Percentiles rank a stretch among this genome's conserved stretches.
Conservation (phyloP, 2,797 vertebrate genomes). For the Anguilla anguilla region DNA sequence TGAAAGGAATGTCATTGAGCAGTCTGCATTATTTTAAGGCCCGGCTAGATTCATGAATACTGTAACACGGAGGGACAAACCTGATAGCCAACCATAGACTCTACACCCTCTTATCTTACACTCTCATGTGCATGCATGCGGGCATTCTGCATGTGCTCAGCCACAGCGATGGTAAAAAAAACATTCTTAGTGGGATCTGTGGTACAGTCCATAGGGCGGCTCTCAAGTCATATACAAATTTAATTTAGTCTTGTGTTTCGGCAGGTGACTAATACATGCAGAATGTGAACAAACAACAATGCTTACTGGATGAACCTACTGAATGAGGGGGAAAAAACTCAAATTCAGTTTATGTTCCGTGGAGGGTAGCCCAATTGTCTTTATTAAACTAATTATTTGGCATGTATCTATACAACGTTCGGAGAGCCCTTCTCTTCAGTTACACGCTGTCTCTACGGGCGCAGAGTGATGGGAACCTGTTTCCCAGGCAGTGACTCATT, state of each 20-base stretch:
- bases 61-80: constrained; percentile 18
- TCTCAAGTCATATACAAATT: too few relatives aligned
- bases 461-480: background rate
- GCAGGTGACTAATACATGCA: too few relatives aligned
- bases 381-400: background rate
- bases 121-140: too few relatives aligned
- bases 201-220: too few relatives aligned
- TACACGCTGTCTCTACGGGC: background rate
- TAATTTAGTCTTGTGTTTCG: too few relatives aligned
- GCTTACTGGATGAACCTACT: background rate
- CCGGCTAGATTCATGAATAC: constrained; percentile 39
- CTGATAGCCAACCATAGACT: too few relatives aligned
- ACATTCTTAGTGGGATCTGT: too few relatives aligned
- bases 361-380: background rate
- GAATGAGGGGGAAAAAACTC: constrained; percentile 11
- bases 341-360: background rate
- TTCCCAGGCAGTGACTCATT: background rate
- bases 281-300: background rate
- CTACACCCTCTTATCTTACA: too few relatives aligned
- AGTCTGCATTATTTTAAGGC: constrained; percentile 48
- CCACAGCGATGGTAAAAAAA: too few relatives aligned
- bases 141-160: too few relatives aligned
- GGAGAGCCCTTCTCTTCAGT: background rate
- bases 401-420: background rate
- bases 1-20: constrained; percentile 54